These are phyloP conservation scores for Brachionus asplanchnoidis DNA, from an alignment of 1,140 invertebrate species.

Conservation along the genomic window DNA sequence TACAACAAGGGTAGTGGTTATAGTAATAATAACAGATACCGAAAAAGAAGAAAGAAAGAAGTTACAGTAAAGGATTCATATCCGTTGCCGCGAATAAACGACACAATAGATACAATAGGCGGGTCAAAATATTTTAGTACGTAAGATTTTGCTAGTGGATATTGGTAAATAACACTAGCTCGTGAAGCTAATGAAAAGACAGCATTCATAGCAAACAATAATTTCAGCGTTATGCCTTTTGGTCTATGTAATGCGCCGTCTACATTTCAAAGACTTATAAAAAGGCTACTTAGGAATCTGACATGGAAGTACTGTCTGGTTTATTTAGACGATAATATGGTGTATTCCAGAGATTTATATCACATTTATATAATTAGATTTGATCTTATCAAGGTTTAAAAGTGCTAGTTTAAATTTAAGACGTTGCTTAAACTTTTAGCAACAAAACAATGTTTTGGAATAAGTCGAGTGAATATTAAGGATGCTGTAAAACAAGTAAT, in stretches of 20 bases:
- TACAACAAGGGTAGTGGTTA: neutral
- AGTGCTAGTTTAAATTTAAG: constrained; percentile 43
- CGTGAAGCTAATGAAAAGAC: constrained; percentile 20
- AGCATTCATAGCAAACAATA: constrained; percentile 29
- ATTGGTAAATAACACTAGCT: neutral
- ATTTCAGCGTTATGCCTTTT: constrained; percentile 43
- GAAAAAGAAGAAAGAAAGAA: constrained; percentile 6
- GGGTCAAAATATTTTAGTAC: neutral
- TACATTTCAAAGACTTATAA: constrained; percentile 51
- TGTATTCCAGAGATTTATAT: neutral
- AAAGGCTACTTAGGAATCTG: constrained; percentile 44
- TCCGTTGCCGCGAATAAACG: constrained; percentile 29
- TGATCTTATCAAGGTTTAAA: constrained; percentile 35
- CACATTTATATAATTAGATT: neutral
- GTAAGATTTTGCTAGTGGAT: neutral
- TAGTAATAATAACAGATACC: neutral
- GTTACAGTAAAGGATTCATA: constrained; percentile 20
- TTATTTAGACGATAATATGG: constrained; percentile 29
- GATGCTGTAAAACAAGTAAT: constrained; percentile 43
- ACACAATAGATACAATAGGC: neutral
- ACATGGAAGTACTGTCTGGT: constrained; percentile 23
- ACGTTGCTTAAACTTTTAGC: no score
- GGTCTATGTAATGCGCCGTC: constrained; percentile 45
- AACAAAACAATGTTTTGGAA: neutral
- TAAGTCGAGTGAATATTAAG: constrained; percentile 43